A percentile compares a stretch with the other conserved stretches of the same genome.
phyloP scores from a whole-genome alignment of 2,888 invertebrate species.

The Eremobia ochroleuca region DNA sequence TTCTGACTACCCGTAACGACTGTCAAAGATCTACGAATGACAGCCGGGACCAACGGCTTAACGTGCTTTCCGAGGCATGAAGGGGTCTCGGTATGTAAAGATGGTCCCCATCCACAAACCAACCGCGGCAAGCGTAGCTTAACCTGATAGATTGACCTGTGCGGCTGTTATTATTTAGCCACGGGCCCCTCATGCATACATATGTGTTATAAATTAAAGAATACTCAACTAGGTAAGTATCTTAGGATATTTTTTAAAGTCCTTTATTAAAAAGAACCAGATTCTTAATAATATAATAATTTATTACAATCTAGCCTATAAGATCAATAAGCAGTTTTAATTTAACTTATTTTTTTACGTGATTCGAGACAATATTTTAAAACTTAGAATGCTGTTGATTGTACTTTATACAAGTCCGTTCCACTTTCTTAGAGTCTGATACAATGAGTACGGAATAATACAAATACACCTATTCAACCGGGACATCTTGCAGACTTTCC shows the following conservation, averaged over 20 bases:
- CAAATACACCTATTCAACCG: slow-evolving; percentile 2
- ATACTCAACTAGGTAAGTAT: neutral
- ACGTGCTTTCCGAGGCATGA: no score
- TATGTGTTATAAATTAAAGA: neutral
- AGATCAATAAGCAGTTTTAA: neutral
- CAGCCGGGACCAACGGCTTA: no score
- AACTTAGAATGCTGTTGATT: neutral
- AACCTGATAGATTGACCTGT: no score
- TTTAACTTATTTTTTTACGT: no score
- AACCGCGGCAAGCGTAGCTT: no score
- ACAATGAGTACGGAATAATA: neutral
- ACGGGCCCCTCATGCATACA: no score
- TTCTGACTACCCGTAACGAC: no score
- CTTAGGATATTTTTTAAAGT: neutral
- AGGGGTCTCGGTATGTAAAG: no score
- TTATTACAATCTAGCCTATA: neutral
- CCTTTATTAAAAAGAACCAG: neutral
- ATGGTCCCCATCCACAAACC: no score
- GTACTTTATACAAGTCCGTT: neutral
- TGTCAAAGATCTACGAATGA: no score
- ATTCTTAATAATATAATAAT: no score
- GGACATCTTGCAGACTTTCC: slow-evolving; percentile 23
- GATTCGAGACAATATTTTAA: neutral
- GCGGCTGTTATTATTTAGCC: no score
- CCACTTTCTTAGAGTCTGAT: neutral